Conservation (phyloP, 2,797 vertebrate genomes). For the Antrozous pallidus region DNA sequence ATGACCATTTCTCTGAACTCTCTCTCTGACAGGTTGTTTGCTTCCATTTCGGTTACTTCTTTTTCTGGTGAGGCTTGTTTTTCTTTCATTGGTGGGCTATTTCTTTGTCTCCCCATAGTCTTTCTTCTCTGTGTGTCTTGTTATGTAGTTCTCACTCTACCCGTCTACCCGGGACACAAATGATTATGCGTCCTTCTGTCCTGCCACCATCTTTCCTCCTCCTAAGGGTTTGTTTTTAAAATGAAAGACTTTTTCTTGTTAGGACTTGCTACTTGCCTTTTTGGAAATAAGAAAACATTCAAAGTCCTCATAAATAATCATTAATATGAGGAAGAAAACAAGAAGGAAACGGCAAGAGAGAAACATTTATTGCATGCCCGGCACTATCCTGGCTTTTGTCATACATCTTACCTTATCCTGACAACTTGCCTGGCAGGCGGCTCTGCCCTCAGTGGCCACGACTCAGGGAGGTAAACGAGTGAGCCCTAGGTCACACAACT, state of each 20-base stretch:
- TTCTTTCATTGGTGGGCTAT: no score
- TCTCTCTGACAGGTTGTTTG: no score
- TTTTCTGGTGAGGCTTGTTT: no score
- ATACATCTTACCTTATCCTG: not conserved
- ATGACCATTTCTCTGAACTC: no score
- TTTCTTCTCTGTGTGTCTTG: no score
- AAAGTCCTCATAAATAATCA: not conserved
- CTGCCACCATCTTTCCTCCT: no score
- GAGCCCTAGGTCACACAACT: not conserved
- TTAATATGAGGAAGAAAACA: not conserved
- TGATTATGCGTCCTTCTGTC: no score
- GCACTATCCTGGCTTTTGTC: not conserved
- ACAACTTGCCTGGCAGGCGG: not conserved
- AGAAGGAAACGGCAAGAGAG: slow-evolving; percentile 22
- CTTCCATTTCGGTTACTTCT: no score
- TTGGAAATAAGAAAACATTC: not conserved
- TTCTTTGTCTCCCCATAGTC: no score
- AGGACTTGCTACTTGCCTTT: slow-evolving; percentile 31
- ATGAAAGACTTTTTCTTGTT: not conserved
- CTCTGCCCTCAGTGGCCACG: not conserved
- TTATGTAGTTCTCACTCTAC: no score
- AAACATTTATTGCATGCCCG: not conserved
- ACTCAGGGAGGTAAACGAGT: not conserved
- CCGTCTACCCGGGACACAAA: no score
- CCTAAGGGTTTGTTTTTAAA: slow-evolving; percentile 43